phyloP scores from a whole-genome alignment of 2,113 vertebrate species.

The Engraulis encrasicolus region DNA sequence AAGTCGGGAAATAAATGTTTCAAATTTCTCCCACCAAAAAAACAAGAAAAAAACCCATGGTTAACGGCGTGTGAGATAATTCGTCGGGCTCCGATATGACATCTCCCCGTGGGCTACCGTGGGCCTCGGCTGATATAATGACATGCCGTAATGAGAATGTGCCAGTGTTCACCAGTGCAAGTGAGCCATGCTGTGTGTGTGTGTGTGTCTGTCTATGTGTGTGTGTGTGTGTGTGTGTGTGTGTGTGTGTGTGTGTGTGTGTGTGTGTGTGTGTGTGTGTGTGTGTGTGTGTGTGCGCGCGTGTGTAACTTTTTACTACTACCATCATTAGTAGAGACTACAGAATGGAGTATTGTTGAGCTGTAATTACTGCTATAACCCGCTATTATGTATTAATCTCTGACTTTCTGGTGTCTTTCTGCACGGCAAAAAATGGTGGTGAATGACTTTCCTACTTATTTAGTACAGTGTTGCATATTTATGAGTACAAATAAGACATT shows the following conservation, averaged over 20 bases:
- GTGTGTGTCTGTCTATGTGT: too few relatives aligned
- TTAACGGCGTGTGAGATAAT: not conserved
- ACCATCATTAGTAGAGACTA: not conserved
- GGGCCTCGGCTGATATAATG: not conserved
- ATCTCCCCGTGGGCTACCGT: not conserved
- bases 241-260: not conserved
- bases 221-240: not conserved
- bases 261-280: not conserved
- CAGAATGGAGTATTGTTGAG: too few relatives aligned
- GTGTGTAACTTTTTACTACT: not conserved
- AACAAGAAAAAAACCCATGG: too few relatives aligned
- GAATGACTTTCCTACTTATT: not conserved
- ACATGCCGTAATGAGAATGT: not conserved
- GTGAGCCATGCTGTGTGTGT: not conserved
- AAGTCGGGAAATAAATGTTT: not conserved
- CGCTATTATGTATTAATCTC: not conserved
- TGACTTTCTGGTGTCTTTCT: not conserved
- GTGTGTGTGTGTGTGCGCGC: not conserved
- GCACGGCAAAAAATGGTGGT: not conserved
- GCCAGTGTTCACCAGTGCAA: not conserved
- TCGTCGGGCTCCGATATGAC: not conserved
- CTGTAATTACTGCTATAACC: too few relatives aligned
- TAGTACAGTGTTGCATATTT: not conserved
- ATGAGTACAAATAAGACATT: not conserved
- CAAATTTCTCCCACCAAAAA: not conserved